phyloP scores from a whole-genome alignment of 2,113 vertebrate species.

The Spea multiplicata region DNA sequence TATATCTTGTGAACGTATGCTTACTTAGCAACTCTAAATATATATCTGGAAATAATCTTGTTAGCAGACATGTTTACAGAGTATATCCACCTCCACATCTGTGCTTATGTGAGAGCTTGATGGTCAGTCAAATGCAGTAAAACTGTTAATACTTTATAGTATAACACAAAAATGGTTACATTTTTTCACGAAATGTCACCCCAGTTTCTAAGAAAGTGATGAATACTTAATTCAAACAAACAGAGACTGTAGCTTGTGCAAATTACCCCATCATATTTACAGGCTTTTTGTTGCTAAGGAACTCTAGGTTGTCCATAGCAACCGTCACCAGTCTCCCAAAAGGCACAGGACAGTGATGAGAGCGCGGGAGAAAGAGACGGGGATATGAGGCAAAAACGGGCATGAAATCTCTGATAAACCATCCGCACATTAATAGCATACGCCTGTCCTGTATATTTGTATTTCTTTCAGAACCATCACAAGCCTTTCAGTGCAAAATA shows the following conservation, averaged over 20 bases:
- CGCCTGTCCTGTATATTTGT: neutral
- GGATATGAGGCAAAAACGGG: slow-evolving; percentile 4
- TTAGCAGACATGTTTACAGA: too few species aligned
- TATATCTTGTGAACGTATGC: too few species aligned
- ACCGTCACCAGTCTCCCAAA: slow-evolving; percentile 45
- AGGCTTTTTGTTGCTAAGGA: slow-evolving; percentile 51
- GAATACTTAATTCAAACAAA: slow-evolving; percentile 27
- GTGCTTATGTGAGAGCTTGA: too few species aligned
- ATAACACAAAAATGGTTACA: too few species aligned
- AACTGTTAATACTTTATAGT: too few species aligned
- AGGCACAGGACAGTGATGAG: neutral
- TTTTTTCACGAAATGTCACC: neutral
- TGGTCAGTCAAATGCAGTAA: too few species aligned
- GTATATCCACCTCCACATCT: too few species aligned
- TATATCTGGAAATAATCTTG: too few species aligned
- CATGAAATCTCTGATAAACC: slow-evolving; percentile 2
- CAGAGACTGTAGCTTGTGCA: slow-evolving; percentile 16
- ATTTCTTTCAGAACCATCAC: neutral
- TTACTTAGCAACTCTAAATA: too few species aligned
- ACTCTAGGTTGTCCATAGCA: slow-evolving; percentile 61
- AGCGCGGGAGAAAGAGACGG: slow-evolving; percentile 21
- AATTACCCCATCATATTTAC: slow-evolving; percentile 48
- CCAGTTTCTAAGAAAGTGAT: neutral
- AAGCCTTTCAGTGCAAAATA: slow-evolving; percentile 11
- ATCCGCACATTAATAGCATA: neutral